Conservation (phyloP, 2,888 invertebrate species). For the Eugnorisma glareosa region DNA sequence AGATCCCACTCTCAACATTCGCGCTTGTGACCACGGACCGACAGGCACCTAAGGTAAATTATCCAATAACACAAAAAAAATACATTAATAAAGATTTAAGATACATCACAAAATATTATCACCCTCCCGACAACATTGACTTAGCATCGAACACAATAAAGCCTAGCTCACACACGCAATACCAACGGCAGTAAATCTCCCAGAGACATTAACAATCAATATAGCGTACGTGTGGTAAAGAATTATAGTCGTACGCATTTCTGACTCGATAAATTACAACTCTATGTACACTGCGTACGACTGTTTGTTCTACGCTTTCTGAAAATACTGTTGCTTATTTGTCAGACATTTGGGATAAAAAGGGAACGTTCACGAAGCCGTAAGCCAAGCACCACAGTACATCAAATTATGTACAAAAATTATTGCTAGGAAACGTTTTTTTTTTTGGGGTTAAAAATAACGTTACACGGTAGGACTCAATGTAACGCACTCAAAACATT, state of each 20-base stretch:
- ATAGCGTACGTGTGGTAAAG: conserved; percentile 30
- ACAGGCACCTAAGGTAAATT: neutral
- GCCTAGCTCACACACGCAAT: conserved; percentile 13
- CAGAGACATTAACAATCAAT: conserved; percentile 45
- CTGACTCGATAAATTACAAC: conserved; percentile 36
- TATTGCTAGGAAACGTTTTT: too few relatives aligned
- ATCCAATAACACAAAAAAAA: neutral
- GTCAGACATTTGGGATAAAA: neutral
- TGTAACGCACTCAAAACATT: too few relatives aligned
- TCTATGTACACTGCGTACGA: conserved; percentile 32
- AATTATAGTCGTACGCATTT: conserved; percentile 50
- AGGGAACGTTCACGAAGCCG: too few relatives aligned
- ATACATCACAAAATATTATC: neutral
- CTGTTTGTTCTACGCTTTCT: neutral
- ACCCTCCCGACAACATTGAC: conserved; percentile 2
- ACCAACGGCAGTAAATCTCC: conserved; percentile 36
- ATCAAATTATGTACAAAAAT: too few relatives aligned
- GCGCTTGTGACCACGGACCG: neutral
- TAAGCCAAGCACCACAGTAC: too few relatives aligned
- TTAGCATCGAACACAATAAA: conserved; percentile 38
- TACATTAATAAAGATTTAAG: neutral
- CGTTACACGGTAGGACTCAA: too few relatives aligned
- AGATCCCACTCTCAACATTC: neutral
- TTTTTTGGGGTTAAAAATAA: too few relatives aligned
- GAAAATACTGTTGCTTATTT: neutral